These are phyloP conservation scores for Probosciger aterrimus DNA, from an alignment of 2,113 vertebrate genomes.

Conservation along the genomic window DNA sequence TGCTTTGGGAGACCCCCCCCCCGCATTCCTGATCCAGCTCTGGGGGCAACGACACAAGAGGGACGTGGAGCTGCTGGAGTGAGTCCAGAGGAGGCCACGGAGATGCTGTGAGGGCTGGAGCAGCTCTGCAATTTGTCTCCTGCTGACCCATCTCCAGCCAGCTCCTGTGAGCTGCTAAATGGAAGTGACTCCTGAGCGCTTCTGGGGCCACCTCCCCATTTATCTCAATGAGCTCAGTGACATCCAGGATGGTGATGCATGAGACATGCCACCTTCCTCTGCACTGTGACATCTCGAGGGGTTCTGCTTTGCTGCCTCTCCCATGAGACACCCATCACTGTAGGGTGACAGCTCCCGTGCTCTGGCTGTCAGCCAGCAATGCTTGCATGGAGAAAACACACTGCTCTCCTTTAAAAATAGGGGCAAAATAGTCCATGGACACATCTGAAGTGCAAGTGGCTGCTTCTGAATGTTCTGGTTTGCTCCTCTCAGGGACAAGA, in stretches of 20 bases:
- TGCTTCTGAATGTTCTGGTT: background rate
- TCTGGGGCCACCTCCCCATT: constrained; percentile 40
- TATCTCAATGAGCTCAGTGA: constrained; percentile 60
- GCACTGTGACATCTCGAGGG: background rate
- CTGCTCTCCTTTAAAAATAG: background rate
- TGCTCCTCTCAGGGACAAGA: background rate
- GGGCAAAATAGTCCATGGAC: accelerated
- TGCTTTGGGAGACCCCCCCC: background rate
- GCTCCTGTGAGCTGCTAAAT: background rate
- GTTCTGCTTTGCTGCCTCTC: constrained; percentile 36
- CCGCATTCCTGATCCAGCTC: background rate
- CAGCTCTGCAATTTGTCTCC: background rate
- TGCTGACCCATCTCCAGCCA: background rate
- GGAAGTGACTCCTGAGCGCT: constrained; percentile 16
- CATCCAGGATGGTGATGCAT: constrained; percentile 55
- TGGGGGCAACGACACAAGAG: background rate
- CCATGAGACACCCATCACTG: background rate
- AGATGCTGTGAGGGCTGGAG: background rate
- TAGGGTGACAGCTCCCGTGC: background rate
- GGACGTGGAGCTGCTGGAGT: background rate
- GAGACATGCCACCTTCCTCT: background rate
- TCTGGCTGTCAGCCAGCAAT: accelerated
- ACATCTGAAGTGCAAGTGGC: accelerated
- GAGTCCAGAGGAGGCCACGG: background rate
- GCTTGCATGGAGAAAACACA: accelerated